phyloP scores from a whole-genome alignment of 2,797 vertebrate genomes.

The Neomorphus geoffroyi region DNA sequence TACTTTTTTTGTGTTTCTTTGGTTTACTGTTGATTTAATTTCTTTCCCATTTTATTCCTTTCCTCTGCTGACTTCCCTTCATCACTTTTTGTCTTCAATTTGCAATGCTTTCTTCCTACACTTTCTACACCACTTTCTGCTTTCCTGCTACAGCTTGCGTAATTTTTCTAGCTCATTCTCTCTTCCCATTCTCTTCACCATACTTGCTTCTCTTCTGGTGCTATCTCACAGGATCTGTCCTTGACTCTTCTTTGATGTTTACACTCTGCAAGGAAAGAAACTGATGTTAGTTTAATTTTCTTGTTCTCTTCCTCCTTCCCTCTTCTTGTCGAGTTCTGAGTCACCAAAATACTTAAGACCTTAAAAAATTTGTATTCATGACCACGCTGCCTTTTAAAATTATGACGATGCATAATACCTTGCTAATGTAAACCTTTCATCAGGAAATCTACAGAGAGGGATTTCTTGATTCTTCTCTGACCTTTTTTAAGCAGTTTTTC shows the following conservation, averaged over 20 bases:
- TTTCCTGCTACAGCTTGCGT: neutral
- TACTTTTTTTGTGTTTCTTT: neutral
- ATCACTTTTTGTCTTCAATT: neutral
- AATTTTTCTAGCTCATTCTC: neutral
- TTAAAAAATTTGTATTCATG: neutral
- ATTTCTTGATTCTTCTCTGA: neutral
- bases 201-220: neutral
- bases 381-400: neutral
- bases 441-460: neutral
- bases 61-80: neutral
- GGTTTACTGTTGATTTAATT: neutral
- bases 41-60: neutral
- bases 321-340: neutral
- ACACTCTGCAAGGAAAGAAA: neutral
- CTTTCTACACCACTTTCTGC: neutral
- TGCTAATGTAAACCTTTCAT: neutral
- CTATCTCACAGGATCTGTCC: neutral
- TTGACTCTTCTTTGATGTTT: neutral
- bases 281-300: neutral
- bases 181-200: neutral
- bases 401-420: neutral
- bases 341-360: neutral
- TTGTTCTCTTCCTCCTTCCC: neutral
- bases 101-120: neutral
- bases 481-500: neutral